Base-by-base conservation (phyloP, 30 jellyfish, hydroid and myxozoan genomes). In the Mastigias papua region DNA sequence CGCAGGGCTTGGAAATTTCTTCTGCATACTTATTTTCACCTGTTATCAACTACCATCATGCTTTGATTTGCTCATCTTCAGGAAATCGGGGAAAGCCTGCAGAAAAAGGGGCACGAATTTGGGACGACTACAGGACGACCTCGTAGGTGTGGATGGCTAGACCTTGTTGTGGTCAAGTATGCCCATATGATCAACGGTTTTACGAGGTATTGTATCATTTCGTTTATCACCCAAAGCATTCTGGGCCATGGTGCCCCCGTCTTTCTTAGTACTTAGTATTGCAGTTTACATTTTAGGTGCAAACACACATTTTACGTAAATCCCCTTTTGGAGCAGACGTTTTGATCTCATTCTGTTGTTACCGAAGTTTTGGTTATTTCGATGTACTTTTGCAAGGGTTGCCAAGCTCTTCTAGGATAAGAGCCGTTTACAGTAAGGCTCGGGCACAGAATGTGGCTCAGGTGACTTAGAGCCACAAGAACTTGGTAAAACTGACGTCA, bases 51-150 rank as follows among this genome's bases (percentile, higher is more conserved):
- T 58, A 27, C 25, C 11, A 58, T 3, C 25, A 11, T 3, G 25
- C 7, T 17, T n/a, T 11, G 25, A 58, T 28, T 3, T n/a, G 29
- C 29, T n/a, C 23, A 10, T 51, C 2, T 51, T 51, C 31, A 97
- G 99, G 99, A 89, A 2, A 83, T 78, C 74, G 99, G 99, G 0
- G 70, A 60, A 33, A 82, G 90, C 35, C 92, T 97, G 78, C 98
- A 94, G 68, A 77, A 88, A 48, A 89, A 81, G 22, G 99, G 99
- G 17, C 97, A 84, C 21, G 99, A 97, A 83, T 90, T 92, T 60
- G 99, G 99, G 13, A 97, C 99, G 3, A 97, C 98, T 23, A 97
- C 99, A 0, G 99, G 99, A 19, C 74, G 99, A 26, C 94, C 97
- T 13, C 87, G 99, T 23, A 80, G 99, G 4, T 97, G 99, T 77